Percentiles rank a stretch among this genome's conserved stretches.
Evolutionary conservation across 2,888 invertebrate species (phyloP).

Genomic region (Drosophila phalerata): DNA sequence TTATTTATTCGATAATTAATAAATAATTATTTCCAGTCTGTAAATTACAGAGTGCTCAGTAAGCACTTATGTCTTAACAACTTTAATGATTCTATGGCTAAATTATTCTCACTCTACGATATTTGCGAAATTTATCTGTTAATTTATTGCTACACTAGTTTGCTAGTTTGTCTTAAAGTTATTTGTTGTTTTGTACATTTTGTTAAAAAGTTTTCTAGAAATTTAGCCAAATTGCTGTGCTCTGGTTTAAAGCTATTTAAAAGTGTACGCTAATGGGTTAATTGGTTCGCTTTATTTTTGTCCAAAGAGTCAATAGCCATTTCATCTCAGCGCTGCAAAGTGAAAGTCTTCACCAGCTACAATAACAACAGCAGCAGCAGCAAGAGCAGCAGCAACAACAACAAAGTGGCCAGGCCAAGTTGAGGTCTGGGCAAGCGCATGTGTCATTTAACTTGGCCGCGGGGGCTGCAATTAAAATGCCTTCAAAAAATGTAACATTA

Average conservation of each 20-base stretch:
- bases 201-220: constrained; percentile 19
- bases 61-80: not conserved
- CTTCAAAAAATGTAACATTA: constrained; percentile 69
- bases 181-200: not conserved
- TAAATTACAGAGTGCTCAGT: not conserved
- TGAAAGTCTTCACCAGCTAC: constrained; percentile 62
- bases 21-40: not conserved
- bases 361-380: constrained; percentile 16
- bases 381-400: constrained; percentile 27
- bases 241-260: constrained; percentile 48
- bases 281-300: constrained; percentile 72
- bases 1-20: too few species aligned
- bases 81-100: too few species aligned
- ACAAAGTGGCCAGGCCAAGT: constrained; percentile 46
- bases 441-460: constrained; percentile 74
- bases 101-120: not conserved
- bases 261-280: constrained; percentile 71
- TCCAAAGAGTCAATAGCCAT: constrained; percentile 73
- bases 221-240: constrained; percentile 37
- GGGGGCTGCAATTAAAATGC: constrained; percentile 74
- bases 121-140: not conserved
- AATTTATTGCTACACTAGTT: not conserved
- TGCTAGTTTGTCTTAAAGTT: not conserved
- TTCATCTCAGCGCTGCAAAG: constrained; percentile 70
- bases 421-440: constrained; percentile 54